Evolutionary conservation across 2,888 invertebrate genomes (phyloP), one percentile per base, ranked within the genome.

Genomic region (Cosmia pyralina): DNA sequence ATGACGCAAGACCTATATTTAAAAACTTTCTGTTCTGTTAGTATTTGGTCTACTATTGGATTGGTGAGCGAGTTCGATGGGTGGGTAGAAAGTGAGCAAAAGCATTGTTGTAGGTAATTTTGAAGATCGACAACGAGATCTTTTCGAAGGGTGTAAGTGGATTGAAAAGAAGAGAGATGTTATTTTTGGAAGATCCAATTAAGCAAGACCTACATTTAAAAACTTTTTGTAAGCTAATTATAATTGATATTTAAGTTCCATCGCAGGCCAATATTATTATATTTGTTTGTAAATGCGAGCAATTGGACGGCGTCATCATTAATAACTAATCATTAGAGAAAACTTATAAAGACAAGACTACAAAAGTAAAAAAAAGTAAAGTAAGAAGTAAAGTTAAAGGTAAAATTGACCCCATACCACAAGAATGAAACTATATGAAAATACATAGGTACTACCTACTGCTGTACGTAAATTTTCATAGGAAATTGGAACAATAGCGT

Each of bases 401-500:
- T 7, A 55, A 7, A 22, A 0, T 8, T 8, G 2, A 8, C 19
- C 50, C 3, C 50, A 8, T 59, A n/a, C 28, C 13, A 13, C 7
- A 28, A 19, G 28, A 48, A 13, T 19, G 1, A 1, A 28, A 44
- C 59, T 60, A 5, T 17, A 11, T 11, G 60, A 44, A 44, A 22
- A 44, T 1, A 17, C 10, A 1, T 22, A 10, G 10, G 3, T 22
- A 17, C 8, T 22, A 17, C 8, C 11, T 62, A 28, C 3, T 15
- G 34, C 8, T 34, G 1, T n/a, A 52, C 17, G 17, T 44, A 44
- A n/a, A 34, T n/a, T 17, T n/a, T 22, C 1, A 7, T 22, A 59
- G 22, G 52, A 53, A 69, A 77, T 53, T 46, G 28, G 22, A 53
- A 53, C n/a, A 46, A 59, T 46, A 41, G 22, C 13, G 13, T 22